Conservation (phyloP, 2,797 vertebrate genomes). For the Brachyrhaphis roseni region DNA sequence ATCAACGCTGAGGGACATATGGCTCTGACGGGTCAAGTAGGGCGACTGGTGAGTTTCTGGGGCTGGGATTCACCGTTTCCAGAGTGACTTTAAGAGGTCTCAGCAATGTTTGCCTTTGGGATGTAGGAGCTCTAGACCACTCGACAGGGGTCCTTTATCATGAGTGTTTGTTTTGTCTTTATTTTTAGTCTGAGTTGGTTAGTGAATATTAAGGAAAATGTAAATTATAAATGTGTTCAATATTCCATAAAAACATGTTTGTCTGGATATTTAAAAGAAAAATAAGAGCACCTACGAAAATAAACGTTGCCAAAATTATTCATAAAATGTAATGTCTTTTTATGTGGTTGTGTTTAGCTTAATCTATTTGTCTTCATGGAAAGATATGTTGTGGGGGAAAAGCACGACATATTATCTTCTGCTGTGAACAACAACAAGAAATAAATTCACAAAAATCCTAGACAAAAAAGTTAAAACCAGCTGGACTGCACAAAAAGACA, state of each 20-base stretch:
- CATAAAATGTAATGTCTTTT: not conserved
- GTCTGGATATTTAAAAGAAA: not conserved
- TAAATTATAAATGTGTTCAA: not conserved
- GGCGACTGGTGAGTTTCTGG: conserved; percentile 63
- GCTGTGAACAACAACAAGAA: not conserved
- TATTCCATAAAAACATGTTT: not conserved
- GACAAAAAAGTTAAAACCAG: not conserved
- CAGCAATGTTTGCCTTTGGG: conserved; percentile 78
- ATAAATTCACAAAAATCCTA: not conserved
- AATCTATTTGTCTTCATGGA: not conserved
- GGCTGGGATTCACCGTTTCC: conserved; percentile 72
- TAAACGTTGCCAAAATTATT: not conserved
- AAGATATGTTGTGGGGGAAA: not conserved
- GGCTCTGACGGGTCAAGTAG: conserved; percentile 67
- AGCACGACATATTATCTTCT: not conserved
- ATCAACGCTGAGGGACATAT: conserved; percentile 58
- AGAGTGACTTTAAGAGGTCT: conserved; percentile 75
- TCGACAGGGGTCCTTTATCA: conserved; percentile 48
- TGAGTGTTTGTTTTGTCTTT: conserved; percentile 42
- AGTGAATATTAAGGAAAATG: conserved; percentile 21
- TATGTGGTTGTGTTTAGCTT: not conserved
- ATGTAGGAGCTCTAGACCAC: conserved; percentile 57
- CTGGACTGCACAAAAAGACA: not conserved
- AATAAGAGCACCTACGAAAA: not conserved
- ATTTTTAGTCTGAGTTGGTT: conserved; percentile 11